These are phyloP conservation scores for Mesopsocus fuscifrons DNA, from an alignment of 2,888 invertebrate species.

Conservation along the genomic window DNA sequence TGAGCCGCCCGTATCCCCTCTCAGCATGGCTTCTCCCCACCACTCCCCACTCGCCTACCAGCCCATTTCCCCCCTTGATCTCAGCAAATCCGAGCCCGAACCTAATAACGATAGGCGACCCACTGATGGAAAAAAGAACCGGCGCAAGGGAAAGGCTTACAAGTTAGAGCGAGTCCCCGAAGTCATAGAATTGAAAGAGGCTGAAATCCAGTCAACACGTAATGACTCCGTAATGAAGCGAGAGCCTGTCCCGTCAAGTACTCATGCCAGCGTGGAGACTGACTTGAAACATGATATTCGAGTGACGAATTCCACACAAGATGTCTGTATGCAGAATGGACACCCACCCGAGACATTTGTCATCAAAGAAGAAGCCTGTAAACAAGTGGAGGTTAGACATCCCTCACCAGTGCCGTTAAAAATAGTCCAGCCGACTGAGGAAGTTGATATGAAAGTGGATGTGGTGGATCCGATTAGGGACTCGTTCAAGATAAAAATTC, in stretches of 20 bases:
- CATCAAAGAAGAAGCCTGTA: too few relatives aligned
- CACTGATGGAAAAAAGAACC: constrained; percentile 28
- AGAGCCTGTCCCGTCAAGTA: too few relatives aligned
- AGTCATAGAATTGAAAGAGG: not conserved
- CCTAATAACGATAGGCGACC: constrained; percentile 3
- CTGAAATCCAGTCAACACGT: constrained; percentile 11
- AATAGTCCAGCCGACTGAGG: constrained; percentile 13
- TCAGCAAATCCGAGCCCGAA: constrained; percentile 17
- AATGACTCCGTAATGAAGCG: too few relatives aligned
- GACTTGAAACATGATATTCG: too few relatives aligned
- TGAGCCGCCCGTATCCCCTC: constrained; percentile 12
- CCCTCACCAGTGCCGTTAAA: constrained; percentile 11
- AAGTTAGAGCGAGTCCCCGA: constrained; percentile 46
- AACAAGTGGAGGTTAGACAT: too few relatives aligned
- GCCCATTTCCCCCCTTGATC: constrained; percentile 17
- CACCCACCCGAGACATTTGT: not conserved
- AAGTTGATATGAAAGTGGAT: constrained; percentile 15
- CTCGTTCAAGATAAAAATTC: constrained; percentile 13
- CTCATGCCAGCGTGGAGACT: too few relatives aligned
- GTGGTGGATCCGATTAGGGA: constrained; percentile 15
- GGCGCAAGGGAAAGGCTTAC: constrained; percentile 73
- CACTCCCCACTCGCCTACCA: not conserved
- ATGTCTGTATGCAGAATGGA: too few relatives aligned
- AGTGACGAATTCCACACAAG: too few relatives aligned
- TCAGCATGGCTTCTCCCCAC: constrained; percentile 12